Base-by-base conservation (phyloP, 2,888 invertebrate genomes). In the Campaea margaritaria region DNA sequence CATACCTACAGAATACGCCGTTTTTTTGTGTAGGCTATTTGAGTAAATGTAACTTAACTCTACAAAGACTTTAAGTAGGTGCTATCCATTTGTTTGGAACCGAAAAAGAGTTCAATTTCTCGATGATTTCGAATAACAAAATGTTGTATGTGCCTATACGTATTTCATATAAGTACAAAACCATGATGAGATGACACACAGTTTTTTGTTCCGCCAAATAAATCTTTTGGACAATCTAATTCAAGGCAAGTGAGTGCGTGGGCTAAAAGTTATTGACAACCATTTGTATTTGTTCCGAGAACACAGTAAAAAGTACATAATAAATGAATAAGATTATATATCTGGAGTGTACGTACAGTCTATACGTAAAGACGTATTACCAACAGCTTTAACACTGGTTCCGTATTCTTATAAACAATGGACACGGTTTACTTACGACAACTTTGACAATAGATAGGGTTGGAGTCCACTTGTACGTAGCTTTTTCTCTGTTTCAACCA, bases 201-300 rank as follows among this genome's bases (percentile, higher is more conserved):
- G 27, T 59, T 68, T 69, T 72, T 75, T 74, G 66, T 67, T 54
- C 57, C 66, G 57, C 64, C 56, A 58, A 67, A 73, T 71, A 69
- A 69, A 69, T 61, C 58, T 48, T 59, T 34, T 72, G 72, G 71
- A 67, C 69, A 69, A 72, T 68, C 73, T 42, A 52, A 67, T 42
- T 53, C 62, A 64, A 57, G 51, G 56, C 46, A 28, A 47, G 43
- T 13, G 39, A 34, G 27, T 10, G n/a, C 51, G 64, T 68, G 65
- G 55, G 52, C 44, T 42, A 42, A 57, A 50, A 60, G 60, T 65
- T 34, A 55, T 54, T 58, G 58, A n/a, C 43, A 45, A 15, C 13
- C 27, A 39, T 41, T 51, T 51, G 34, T 51, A 12, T 41, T 48
- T 48, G 14, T 41, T 11, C 13, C 28, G 12, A 12, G 36, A 36